Evolutionary conservation across 2,797 vertebrate species (phyloP), one percentile per base, ranked within the genome.

Genomic region (Momotus momota): DNA sequence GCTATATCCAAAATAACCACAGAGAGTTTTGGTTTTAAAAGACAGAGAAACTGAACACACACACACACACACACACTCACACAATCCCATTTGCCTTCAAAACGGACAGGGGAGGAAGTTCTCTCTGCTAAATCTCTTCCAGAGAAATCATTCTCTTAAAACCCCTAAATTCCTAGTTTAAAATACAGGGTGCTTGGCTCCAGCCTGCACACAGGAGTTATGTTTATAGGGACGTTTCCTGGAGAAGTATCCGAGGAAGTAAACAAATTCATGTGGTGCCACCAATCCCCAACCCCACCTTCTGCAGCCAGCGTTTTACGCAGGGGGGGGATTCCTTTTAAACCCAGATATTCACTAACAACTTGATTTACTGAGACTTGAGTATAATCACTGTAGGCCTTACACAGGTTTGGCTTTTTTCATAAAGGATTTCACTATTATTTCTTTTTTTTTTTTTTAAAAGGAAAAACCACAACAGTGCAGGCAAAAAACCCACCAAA

Each of bases 191-290:
- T 29, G 66, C 27, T 87, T 33, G 51, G 73, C 86, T 86, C 66
- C 90, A 88, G 93, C 18, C 35, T 22, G 82, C 65, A 54, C 12
- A 55, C 0, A 12, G 33, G 64, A 90, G 27, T 66, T 31, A 20
- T 45, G 72, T 95, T 96, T 93, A 65, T 31, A 77, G 10, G 40
- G 45, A 70, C 13, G 29, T 73, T 94, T 97, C 90, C 94, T 88
- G 73, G 14, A 95, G 41, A 57, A 93, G 23, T 51, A 72, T 7
- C 86, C 66, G 23, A 70, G 74, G 88, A 95, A 96, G 88, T 70
- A 86, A 93, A 91, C 69, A 91, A 90, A 86, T 55, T 88, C 80
- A 81, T 14, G 3, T 26, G 46, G 81, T 7, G 4, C 72, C 27
- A 12, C 69, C 65, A 75, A 14, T 7, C 69, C 1, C 58, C 17